Evolutionary conservation across 64 coral and sea anemone species (phyloP).

Genomic region (Stylophora pistillata): DNA sequence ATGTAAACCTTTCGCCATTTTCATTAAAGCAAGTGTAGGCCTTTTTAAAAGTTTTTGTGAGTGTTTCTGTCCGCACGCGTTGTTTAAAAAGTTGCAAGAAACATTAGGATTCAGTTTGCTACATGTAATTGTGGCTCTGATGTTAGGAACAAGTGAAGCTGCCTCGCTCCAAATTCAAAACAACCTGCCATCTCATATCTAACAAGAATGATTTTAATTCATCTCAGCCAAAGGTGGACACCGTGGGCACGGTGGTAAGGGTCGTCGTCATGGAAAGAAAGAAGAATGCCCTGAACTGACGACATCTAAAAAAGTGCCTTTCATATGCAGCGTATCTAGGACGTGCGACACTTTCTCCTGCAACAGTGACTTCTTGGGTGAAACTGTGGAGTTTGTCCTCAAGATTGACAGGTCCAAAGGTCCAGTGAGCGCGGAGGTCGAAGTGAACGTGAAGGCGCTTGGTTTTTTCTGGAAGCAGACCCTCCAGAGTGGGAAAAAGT

Average conservation of each 20-base stretch:
- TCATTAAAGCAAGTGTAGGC: no score
- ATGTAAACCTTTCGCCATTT: no score
- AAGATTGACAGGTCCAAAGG: not conserved
- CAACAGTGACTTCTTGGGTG: not conserved
- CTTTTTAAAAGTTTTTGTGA: no score
- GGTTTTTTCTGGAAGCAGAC: not conserved
- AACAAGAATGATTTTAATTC: not conserved
- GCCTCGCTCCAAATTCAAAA: no score
- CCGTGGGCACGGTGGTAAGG: not conserved
- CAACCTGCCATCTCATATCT: no score
- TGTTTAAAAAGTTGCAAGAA: no score
- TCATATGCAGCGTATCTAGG: not conserved
- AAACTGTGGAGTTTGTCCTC: not conserved
- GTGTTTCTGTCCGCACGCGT: no score
- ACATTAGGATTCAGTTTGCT: no score
- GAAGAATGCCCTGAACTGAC: not conserved
- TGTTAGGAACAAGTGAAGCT: no score
- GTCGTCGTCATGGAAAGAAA: no score
- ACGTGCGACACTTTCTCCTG: not conserved
- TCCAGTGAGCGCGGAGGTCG: not conserved
- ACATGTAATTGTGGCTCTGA: no score
- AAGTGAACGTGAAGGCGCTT: not conserved
- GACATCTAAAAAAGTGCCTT: not conserved
- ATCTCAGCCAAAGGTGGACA: conserved; percentile 35
- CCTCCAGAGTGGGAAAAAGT: conserved; percentile 18